These are phyloP conservation scores for Calameuta idolon DNA, from an alignment of 2,888 invertebrate species.

Conservation along the genomic window DNA sequence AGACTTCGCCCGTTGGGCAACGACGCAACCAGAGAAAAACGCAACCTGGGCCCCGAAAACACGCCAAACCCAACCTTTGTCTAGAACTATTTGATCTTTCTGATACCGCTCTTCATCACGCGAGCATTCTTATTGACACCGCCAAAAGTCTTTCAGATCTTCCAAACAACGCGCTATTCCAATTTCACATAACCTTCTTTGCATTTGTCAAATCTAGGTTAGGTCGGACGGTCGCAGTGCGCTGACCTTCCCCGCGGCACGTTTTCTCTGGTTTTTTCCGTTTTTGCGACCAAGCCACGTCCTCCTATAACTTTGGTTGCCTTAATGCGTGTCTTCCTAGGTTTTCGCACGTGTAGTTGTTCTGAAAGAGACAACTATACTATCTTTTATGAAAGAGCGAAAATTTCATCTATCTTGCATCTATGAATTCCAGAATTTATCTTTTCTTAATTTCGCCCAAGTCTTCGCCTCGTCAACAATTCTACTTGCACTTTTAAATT, in stretches of 20 bases:
- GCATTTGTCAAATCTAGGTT: conserved; percentile 62
- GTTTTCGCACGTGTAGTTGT: neutral
- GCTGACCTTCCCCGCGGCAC: conserved; percentile 51
- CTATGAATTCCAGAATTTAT: neutral
- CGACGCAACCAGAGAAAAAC: conserved; percentile 45
- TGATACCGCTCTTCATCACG: neutral
- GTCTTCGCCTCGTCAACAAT: neutral
- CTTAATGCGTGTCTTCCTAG: neutral
- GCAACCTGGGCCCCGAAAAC: conserved; percentile 40
- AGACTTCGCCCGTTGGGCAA: conserved; percentile 36
- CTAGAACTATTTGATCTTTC: neutral
- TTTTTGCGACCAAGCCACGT: conserved; percentile 2
- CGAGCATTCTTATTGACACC: conserved; percentile 15
- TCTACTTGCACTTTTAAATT: neutral
- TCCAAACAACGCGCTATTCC: neutral
- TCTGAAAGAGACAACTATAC: neutral
- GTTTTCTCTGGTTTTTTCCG: conserved; percentile 32
- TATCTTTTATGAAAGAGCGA: neutral
- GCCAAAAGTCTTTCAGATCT: conserved; percentile 13
- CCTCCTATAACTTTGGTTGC: neutral
- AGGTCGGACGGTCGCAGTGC: conserved; percentile 55
- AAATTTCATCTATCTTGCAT: neutral
- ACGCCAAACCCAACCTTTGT: conserved; percentile 8
- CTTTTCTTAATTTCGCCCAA: neutral
- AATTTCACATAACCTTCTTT: conserved; percentile 31